Percentiles rank a stretch among this genome's conserved stretches.
Conservation (phyloP, 2,888 invertebrate species). For the Chrysolina oricalcia region DNA sequence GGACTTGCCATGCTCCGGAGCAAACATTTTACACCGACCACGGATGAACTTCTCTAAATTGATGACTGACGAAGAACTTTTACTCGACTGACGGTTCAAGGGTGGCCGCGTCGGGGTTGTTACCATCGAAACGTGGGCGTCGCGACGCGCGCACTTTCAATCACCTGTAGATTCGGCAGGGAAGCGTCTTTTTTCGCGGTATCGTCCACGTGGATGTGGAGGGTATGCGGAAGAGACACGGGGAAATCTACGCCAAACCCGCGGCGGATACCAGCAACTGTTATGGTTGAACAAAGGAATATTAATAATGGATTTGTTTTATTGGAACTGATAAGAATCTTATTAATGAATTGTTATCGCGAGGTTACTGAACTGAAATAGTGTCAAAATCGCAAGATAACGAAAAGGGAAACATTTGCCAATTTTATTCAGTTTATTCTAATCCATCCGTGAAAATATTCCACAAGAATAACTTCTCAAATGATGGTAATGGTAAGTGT, state of each 20-base stretch:
- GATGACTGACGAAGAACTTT: conserved; percentile 43
- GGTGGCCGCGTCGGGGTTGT: conserved; percentile 58
- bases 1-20: background rate
- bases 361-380: conserved; percentile 56
- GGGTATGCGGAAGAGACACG: background rate
- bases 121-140: conserved; percentile 61
- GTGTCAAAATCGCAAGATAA: conserved; percentile 58
- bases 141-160: conserved; percentile 60
- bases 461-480: too few relatives aligned
- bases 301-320: conserved; percentile 36
- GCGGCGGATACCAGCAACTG: conserved; percentile 3
- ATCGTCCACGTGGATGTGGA: conserved; percentile 32
- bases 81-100: conserved; percentile 53
- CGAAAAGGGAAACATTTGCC: conserved; percentile 8
- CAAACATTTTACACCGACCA: conserved; percentile 15
- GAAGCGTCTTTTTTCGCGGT: conserved; percentile 34
- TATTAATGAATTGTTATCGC: conserved; percentile 43
- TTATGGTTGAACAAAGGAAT: conserved; percentile 37
- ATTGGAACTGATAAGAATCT: conserved; percentile 47
- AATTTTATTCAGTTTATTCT: background rate
- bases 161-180: conserved; percentile 57
- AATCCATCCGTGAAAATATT: background rate
- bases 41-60: background rate
- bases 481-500: background rate
- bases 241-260: conserved; percentile 3